phyloP scores from a whole-genome alignment of 2,113 vertebrate species.

The Ardeotis arabs region DNA sequence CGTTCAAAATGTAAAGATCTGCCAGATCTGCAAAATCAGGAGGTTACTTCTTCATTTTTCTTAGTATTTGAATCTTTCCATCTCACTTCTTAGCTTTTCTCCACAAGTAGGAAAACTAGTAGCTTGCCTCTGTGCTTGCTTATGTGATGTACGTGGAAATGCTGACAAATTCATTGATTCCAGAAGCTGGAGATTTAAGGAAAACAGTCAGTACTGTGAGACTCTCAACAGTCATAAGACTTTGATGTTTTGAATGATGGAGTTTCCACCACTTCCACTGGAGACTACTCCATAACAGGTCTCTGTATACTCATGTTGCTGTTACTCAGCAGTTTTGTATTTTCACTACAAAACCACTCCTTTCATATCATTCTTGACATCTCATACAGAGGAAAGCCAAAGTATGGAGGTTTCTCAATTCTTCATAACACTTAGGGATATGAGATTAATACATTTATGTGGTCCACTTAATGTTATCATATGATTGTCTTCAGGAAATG shows the following conservation, averaged over 20 bases:
- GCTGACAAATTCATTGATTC: neutral
- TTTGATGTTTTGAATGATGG: constrained; percentile 35
- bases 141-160: neutral
- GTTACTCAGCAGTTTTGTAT: constrained; percentile 52
- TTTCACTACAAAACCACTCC: constrained; percentile 28
- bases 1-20: neutral
- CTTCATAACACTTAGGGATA: neutral
- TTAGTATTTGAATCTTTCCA: neutral
- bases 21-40: neutral
- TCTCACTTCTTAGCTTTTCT: neutral
- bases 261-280: constrained; percentile 45
- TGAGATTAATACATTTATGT: constrained; percentile 1
- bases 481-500: constrained; percentile 48
- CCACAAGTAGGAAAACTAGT: neutral
- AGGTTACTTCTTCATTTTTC: neutral
- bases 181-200: constrained; percentile 22
- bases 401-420: constrained; percentile 11
- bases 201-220: neutral
- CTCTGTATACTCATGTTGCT: constrained; percentile 22
- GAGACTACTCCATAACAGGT: neutral
- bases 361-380: constrained; percentile 34
- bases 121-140: neutral
- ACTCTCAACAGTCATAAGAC: neutral
- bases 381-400: constrained; percentile 14
- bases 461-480: constrained; percentile 38